Evolutionary conservation across 2,113 vertebrate genomes (phyloP).

Genomic region (Sphaerodactylus townsendi): DNA sequence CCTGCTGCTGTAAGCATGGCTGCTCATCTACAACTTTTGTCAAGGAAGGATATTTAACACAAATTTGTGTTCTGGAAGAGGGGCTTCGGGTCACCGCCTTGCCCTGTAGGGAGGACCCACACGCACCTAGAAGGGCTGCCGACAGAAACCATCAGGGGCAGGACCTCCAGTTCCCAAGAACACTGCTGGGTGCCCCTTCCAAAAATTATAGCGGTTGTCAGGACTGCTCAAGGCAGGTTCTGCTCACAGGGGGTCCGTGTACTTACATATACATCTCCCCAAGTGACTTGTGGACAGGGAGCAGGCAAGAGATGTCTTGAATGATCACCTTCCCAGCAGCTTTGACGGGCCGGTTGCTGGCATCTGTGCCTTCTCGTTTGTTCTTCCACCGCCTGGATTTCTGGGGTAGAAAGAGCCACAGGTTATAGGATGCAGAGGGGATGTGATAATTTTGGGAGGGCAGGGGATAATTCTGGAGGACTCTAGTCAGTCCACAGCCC

Average conservation of each 20-base stretch:
- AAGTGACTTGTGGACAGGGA: conserved; percentile 91
- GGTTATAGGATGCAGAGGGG: conserved; percentile 29
- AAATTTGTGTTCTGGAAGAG: too few species aligned
- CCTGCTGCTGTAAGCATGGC: too few species aligned
- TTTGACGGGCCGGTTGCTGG: conserved; percentile 87
- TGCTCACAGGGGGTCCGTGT: fast-evolving
- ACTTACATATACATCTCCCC: conserved; percentile 95
- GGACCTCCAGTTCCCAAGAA: too few species aligned
- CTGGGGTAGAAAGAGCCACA: conserved; percentile 65
- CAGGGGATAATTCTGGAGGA: conserved; percentile 60
- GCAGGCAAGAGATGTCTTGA: conserved; percentile 92
- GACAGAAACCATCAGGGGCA: not conserved
- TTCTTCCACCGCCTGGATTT: conserved; percentile 96
- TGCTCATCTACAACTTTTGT: too few species aligned
- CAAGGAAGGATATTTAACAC: too few species aligned
- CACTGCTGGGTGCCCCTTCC: too few species aligned
- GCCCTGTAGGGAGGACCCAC: not conserved
- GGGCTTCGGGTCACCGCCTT: not conserved
- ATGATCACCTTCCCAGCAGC: conserved; percentile 97
- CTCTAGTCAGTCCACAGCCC: conserved; percentile 59
- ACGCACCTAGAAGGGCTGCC: not conserved
- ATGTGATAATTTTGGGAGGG: not conserved
- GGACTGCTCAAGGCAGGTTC: too few species aligned
- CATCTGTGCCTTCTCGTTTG: conserved; percentile 88
- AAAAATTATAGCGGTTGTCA: too few species aligned